Evolutionary conservation across 2,113 vertebrate genomes (phyloP).

Genomic region (Empidonax traillii): DNA sequence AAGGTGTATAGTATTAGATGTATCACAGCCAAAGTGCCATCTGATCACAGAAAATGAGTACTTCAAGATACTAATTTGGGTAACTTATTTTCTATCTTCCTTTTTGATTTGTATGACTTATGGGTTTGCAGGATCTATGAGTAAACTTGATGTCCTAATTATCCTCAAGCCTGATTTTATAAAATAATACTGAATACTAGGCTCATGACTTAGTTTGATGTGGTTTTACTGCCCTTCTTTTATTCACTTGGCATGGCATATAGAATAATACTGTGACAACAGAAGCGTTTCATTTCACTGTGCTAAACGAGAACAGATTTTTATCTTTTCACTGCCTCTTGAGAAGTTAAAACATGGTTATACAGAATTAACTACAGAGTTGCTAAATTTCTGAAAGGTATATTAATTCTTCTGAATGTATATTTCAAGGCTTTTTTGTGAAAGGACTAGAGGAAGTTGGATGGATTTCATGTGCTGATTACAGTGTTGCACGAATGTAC

Average conservation of each 20-base stretch:
- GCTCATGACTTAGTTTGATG: neutral
- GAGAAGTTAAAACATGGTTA: neutral
- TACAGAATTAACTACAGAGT: neutral
- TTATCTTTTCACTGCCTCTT: neutral
- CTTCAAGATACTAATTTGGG: neutral
- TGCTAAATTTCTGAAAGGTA: neutral
- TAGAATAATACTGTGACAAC: neutral
- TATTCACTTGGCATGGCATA: neutral
- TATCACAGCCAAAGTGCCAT: neutral
- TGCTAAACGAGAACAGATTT: neutral
- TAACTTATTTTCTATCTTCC: neutral
- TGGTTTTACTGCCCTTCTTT: neutral
- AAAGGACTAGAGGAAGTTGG: neutral
- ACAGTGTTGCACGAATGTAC: neutral
- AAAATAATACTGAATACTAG: neutral
- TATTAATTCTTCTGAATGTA: neutral
- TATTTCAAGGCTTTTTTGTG: neutral
- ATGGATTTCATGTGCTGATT: neutral
- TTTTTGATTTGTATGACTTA: neutral
- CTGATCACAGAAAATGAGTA: neutral
- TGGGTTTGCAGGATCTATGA: neutral
- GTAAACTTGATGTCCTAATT: neutral
- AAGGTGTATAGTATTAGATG: neutral
- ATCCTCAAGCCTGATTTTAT: neutral
- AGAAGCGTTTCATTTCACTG: neutral